Evolutionary conservation across 2,888 invertebrate genomes (phyloP), one percentile per base, ranked within the genome.

Genomic region (Mystacides longicornis): DNA sequence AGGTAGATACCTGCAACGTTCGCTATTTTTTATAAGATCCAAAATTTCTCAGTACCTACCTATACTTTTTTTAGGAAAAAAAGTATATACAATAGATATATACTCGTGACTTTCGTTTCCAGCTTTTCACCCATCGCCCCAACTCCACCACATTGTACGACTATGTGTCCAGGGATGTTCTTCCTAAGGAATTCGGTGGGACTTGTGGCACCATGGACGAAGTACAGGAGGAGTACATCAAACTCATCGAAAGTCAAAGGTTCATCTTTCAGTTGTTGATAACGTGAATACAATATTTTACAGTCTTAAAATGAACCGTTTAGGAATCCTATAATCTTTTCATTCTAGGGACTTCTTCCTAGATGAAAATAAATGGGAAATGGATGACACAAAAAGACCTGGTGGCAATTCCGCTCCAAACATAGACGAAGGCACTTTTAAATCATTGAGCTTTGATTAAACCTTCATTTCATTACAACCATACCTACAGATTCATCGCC

Each of bases 281-380:
- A n/a, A n/a, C n/a, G n/a, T n/a, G n/a, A n/a, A n/a, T n/a, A n/a
- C n/a, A n/a, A n/a, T n/a, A n/a, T n/a, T n/a, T n/a, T n/a, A n/a
- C n/a, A n/a, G n/a, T n/a, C n/a, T n/a, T n/a, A n/a, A n/a, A n/a
- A n/a, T n/a, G n/a, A n/a, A n/a, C n/a, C n/a, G n/a, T n/a, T n/a
- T n/a, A n/a, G n/a, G n/a, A n/a, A n/a, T n/a, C n/a, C n/a, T 22
- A 5, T 14, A 20, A n/a, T n/a, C n/a, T n/a, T 22, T 58, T 37
- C 1, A 42, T 72, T 74, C 65, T 51, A 80, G 83, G 62, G 80
- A 83, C 45, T 81, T 80, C 72, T 75, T 81, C 62, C 67, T 80
- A 59, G 69, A 83, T 63, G 76, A 81, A 62, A 66, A 73, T 20
- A 73, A 78, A 48, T 86, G 86, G 86, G 72, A 72, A 49, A 72